Conservation (phyloP, 2,113 vertebrate species). For the Poicephalus meyeri region DNA sequence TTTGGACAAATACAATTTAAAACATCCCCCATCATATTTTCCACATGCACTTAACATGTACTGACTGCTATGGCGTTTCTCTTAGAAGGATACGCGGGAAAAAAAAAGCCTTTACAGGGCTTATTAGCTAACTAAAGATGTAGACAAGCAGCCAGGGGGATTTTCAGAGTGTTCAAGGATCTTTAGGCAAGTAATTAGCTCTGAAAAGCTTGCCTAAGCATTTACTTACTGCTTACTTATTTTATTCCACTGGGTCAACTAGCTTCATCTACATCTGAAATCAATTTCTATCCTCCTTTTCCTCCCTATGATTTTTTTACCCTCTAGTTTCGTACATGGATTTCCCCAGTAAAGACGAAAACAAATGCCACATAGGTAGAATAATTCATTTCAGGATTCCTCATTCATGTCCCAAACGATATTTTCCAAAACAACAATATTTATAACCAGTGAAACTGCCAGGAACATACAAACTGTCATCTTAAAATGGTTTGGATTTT, state of each 20-base stretch:
- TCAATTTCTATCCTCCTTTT: not conserved
- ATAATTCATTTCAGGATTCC: not conserved
- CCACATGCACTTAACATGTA: accelerated
- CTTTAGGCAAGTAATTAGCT: not conserved
- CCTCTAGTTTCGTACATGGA: not conserved
- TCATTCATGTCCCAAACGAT: not conserved
- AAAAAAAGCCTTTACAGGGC: not conserved
- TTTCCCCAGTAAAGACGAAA: not conserved
- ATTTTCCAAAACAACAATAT: not conserved
- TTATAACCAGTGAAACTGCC: not conserved
- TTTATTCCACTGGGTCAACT: not conserved
- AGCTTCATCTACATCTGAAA: not conserved
- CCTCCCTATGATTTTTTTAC: not conserved
- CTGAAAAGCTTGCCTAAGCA: not conserved
- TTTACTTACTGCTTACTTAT: not conserved
- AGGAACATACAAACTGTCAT: not conserved
- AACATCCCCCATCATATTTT: not conserved
- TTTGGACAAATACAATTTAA: not conserved
- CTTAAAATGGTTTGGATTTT: not conserved
- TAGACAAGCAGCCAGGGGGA: not conserved
- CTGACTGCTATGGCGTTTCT: not conserved
- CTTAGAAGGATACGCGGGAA: accelerated
- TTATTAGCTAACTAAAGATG: not conserved
- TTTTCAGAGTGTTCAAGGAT: not conserved
- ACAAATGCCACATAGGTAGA: not conserved